Base-by-base conservation (phyloP, 2,797 vertebrate species). In the Eptatretus atami region DNA sequence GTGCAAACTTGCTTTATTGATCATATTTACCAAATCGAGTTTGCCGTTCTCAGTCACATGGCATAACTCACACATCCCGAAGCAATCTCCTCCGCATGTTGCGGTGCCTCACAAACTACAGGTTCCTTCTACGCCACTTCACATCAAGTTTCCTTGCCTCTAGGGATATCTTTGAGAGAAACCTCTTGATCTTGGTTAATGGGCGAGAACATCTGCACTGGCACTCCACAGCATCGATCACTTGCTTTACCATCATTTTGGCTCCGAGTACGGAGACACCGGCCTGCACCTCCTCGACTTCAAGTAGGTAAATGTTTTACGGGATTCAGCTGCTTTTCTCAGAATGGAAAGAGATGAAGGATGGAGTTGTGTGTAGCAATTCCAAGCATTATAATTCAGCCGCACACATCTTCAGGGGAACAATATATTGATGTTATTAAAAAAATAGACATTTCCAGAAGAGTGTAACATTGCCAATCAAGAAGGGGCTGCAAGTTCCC, bases 81-180 rank as follows among this genome's bases (percentile, higher is more conserved):
- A 0, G 73, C 68, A 4, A 84, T 85, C 72, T 94, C n/a, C 66
- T 80, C 80, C 63, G 76, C 72, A 10, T n/a, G 81, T n/a, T 82
- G 71, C 84, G 77, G 70, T 88, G 85, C 8, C 85, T 83, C 64
- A 88, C 80, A 53, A 85, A 93, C 54, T n/a, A 93, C 71, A 2
- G 84, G 82, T 67, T 88, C 65, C n/a, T n/a, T n/a, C 82, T 83
- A 73, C 84, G 77, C 83, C 83, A 85, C 67, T 84, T 87, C 74
- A 92, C 84, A 72, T 79, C 77, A 95, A 68, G 70, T 83, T 93
- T n/a, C n/a, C 74, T 84, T 88, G 69, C 84, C 83, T 73, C n/a
- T 93, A 1, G 82, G 83, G 72, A 92, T 88, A 70, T 84, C 80
- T 0, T 66, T 54, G 3, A 93, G 72, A 72, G 88, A 86, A 70